These are phyloP conservation scores for Heterohyrax brucei DNA, from an alignment of 2,797 vertebrate genomes.

Conservation along the genomic window DNA sequence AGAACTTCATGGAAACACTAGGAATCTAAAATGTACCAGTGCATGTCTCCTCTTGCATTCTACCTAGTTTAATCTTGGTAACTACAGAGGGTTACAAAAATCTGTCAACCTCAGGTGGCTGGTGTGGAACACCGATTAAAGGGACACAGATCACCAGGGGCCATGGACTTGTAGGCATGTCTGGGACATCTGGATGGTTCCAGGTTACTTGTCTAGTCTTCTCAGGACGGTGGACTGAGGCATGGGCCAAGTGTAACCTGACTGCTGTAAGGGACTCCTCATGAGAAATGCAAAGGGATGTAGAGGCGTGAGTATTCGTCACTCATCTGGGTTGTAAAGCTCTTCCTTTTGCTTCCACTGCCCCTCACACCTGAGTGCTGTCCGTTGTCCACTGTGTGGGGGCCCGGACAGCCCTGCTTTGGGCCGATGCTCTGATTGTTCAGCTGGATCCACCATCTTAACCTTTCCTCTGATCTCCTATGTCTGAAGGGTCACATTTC, in stretches of 20 bases:
- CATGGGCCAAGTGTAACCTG: neutral
- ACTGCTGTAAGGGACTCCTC: neutral
- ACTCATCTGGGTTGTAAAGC: neutral
- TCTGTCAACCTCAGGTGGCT: neutral
- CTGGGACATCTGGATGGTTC: neutral
- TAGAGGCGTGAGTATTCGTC: constrained; percentile 3
- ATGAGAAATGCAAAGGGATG: constrained; percentile 26
- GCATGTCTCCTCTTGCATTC: neutral
- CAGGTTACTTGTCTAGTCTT: neutral
- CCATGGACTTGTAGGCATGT: neutral
- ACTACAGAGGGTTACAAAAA: constrained; percentile 25
- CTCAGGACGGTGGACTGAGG: neutral
- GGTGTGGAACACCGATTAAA: neutral
- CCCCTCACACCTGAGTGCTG: neutral
- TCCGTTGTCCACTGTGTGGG: neutral
- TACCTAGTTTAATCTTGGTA: constrained; percentile 10
- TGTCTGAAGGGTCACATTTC: neutral
- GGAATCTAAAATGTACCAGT: neutral
- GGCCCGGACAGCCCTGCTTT: neutral
- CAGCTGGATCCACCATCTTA: neutral
- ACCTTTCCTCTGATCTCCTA: neutral
- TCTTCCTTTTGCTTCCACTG: neutral
- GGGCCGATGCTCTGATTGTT: neutral
- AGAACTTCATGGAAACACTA: constrained; percentile 44
- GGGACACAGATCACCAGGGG: neutral